A percentile compares a stretch with the other conserved stretches of the same genome.
phyloP scores from a whole-genome alignment of 1,140 invertebrate species.

The Akabosia matsudoensis region DNA sequence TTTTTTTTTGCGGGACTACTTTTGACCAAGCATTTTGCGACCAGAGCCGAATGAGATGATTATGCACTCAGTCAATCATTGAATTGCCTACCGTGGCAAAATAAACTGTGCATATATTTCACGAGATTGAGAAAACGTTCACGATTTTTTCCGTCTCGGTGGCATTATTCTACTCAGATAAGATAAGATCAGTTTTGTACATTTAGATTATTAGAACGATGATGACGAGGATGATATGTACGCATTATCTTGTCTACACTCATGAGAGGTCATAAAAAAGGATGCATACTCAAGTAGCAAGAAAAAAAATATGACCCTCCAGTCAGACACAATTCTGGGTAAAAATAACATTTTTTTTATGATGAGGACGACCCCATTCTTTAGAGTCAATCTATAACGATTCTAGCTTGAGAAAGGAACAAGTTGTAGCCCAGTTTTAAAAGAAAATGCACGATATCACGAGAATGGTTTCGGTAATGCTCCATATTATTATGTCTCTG shows the following conservation, averaged over 20 bases:
- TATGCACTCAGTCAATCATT: conserved; percentile 5
- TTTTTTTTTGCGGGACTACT: too few relatives aligned
- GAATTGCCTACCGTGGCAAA: background rate
- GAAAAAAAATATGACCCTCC: conserved; percentile 7
- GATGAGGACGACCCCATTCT: background rate
- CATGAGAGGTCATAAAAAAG: background rate
- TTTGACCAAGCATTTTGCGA: too few relatives aligned
- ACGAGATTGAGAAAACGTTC: background rate
- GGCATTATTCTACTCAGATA: background rate
- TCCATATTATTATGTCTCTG: background rate
- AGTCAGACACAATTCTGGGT: conserved; percentile 19
- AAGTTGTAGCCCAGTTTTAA: background rate
- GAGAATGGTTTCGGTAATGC: background rate
- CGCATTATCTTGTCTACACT: background rate
- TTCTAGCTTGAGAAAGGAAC: background rate
- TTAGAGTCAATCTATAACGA: too few relatives aligned
- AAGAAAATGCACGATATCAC: background rate
- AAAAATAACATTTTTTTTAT: background rate
- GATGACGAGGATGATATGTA: background rate
- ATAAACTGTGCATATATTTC: background rate
- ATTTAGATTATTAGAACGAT: background rate
- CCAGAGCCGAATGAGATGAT: too few relatives aligned
- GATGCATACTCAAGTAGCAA: background rate
- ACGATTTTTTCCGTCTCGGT: background rate
- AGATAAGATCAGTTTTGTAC: background rate